These are phyloP conservation scores for Unio delphinus DNA, from an alignment of 2,888 invertebrate species.

Conservation along the genomic window DNA sequence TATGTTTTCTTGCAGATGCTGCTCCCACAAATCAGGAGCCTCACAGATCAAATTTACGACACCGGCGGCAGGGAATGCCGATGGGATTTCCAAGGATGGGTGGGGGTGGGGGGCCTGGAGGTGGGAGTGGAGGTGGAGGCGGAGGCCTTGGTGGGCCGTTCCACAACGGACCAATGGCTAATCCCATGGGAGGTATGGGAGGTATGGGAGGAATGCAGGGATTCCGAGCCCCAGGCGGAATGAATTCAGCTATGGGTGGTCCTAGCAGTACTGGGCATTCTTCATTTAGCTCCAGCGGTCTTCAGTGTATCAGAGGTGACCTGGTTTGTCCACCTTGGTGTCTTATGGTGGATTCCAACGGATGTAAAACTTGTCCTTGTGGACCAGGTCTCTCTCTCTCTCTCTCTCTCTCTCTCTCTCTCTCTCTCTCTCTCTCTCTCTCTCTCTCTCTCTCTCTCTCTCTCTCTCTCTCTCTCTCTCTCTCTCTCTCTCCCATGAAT, in stretches of 20 bases:
- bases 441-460: conserved; percentile 10
- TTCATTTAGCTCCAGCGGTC: conserved; percentile 13
- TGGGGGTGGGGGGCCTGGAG: too few relatives aligned
- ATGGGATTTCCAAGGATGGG: too few relatives aligned
- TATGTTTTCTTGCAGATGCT: too few relatives aligned
- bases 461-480: neutral
- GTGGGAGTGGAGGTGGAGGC: too few relatives aligned
- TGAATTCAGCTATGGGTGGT: neutral
- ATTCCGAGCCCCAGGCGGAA: conserved; percentile 5
- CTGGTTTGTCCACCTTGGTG: conserved; percentile 43
- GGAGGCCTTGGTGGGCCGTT: too few relatives aligned
- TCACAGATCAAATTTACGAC: too few relatives aligned
- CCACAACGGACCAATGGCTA: too few relatives aligned
- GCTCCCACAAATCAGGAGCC: too few relatives aligned
- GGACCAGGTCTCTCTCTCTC: conserved; percentile 25
- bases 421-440: neutral
- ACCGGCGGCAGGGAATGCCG: too few relatives aligned
- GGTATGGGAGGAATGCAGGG: conserved; percentile 22
- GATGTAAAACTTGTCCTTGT: conserved; percentile 43
- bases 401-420: conserved; percentile 5
- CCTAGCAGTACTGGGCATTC: conserved; percentile 6
- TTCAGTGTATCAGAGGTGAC: conserved; percentile 26
- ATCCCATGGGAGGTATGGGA: conserved; percentile 2
- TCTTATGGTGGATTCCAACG: conserved; percentile 27
- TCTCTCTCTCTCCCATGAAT: neutral